Base-by-base conservation (phyloP, 2,888 invertebrate species). In the Acanthopleura granulata region DNA sequence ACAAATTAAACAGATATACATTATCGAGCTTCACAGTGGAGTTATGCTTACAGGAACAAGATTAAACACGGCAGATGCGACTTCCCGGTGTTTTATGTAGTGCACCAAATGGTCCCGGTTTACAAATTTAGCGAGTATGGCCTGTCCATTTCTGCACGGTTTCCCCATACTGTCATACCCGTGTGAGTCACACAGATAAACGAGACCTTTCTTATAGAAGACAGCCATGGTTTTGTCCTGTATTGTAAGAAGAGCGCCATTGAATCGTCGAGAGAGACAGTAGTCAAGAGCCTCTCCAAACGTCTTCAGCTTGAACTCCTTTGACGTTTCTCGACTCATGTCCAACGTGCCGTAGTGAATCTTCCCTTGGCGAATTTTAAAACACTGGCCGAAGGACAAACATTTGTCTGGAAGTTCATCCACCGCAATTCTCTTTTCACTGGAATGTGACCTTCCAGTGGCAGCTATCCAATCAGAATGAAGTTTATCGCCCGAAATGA, bases 151-250 rank as follows among this genome's bases (percentile, higher is more conserved):
- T 27, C 25, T 22, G 16, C 22, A 22, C 16, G 66, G 66, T 27
- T 66, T 66, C 4, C 66, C 66, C 22, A 66, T 16, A 27, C 66
- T 66, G 66, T 66, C 66, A 66, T 66, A 66, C 4, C 66, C 66
- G 14, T 66, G 66, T 15, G 66, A 66, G 25, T 66, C 66, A 14
- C 66, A 66, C 14, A 66, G 25, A 66, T 66, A 66, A 1, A 66
- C 12, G 25, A 66, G 25, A 22, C 66, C 66, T 66, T 66, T 66
- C 22, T 27, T 22, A 6, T 22, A 6, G 29, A 66, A 66, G 16
- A 66, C 6, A 6, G 66, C 66, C 66, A 66, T 66, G 15, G 66
- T 66, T 66, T 66, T 66, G 25, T 66, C 66, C 25, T 27, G 25
- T 1, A 66, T 27, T 66, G 66, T 66, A 6, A 66, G 29, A 22